Evolutionary conservation across 2,113 vertebrate genomes (phyloP), one percentile per base, ranked within the genome.

Genomic region (Ctenomys sociabilis): DNA sequence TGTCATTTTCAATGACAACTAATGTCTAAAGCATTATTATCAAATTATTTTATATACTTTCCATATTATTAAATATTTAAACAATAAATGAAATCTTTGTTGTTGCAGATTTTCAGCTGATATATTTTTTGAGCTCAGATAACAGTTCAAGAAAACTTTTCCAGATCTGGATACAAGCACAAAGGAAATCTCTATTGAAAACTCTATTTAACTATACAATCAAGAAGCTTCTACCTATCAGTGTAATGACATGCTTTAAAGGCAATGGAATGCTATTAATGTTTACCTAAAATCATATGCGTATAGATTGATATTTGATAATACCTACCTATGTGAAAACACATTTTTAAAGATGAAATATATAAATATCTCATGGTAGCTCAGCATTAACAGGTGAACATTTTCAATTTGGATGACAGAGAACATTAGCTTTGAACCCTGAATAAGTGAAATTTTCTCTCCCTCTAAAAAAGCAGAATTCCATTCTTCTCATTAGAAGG

Each of bases 391-490:
- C 54, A 63, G 5, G 45, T 64, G 43, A 94, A 64, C 40, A 83
- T 78, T 90, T 90, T 75, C 43, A 75, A n/a, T 43, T 68, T 59
- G 17, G 49, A 68, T 85, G 45, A 68, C 11, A 78, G 5, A 37
- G 49, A 90, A 85, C 5, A 80, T 59, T 94, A 94, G 84, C 28
- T 90, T 90, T 94, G 61, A 78, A 68, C 49, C n/a, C 22, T 21
- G 63, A 77, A 32, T 68, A 90, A 61, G 13, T 37, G 88, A 85
- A 78, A 49, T 82, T 4, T 57, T 90, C 13, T 66, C 2, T 22
- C 30, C 21, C 5, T 9, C 28, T 6, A 22, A 32, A 54, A 78
- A 54, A 89, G 43, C 16, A 83, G 12, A 81, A 75, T 66, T 68
- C 45, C 45, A 83, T n/a, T 75, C 43, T 83, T 94, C 40, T 75